Evolutionary conservation across 2,888 invertebrate genomes (phyloP).

Genomic region (Agrotis exclamationis): DNA sequence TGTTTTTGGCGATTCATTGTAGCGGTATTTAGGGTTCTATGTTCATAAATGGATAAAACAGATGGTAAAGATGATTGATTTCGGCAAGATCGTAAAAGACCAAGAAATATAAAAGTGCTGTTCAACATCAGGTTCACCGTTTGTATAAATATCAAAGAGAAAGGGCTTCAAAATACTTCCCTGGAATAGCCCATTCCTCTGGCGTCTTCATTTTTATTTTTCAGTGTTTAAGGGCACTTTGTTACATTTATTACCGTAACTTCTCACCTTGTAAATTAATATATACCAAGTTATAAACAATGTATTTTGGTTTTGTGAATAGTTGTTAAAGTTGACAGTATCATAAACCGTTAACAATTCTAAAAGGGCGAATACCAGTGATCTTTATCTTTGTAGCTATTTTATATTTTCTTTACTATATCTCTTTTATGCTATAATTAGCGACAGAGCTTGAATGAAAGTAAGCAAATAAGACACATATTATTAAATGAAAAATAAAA

Average conservation of each 20-base stretch:
- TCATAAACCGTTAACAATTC: slow-evolving; percentile 4
- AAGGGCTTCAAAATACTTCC: slow-evolving; percentile 2
- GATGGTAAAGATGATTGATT: neutral
- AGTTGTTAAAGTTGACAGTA: neutral
- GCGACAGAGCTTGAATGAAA: neutral
- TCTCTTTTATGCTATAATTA: neutral
- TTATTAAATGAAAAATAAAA: slow-evolving; percentile 1
- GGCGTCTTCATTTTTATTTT: neutral
- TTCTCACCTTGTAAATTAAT: neutral
- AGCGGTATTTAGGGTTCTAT: no score
- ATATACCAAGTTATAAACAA: neutral
- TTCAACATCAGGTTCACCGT: neutral
- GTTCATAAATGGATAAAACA: no score
- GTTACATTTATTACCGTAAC: no score
- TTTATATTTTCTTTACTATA: neutral
- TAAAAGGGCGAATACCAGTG: neutral
- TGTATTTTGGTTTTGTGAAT: neutral
- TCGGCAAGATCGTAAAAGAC: neutral
- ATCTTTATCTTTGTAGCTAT: neutral
- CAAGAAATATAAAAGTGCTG: neutral
- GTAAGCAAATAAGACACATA: neutral
- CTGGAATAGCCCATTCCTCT: slow-evolving; percentile 4
- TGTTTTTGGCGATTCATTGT: neutral
- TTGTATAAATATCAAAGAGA: neutral
- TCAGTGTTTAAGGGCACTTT: neutral